These are phyloP conservation scores for Villa cingulata DNA, from an alignment of 2,888 invertebrate genomes.

Conservation along the genomic window DNA sequence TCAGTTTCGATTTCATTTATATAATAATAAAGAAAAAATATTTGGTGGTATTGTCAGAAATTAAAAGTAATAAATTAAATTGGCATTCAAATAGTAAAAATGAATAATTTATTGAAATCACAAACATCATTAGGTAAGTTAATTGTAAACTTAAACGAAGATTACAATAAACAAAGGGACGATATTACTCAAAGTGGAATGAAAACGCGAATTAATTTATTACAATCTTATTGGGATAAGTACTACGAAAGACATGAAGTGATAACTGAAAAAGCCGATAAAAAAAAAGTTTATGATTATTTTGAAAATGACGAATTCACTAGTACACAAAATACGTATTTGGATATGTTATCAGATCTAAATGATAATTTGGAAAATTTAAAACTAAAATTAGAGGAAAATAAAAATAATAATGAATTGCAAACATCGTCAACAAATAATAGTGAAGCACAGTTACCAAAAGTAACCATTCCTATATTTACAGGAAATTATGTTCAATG, in stretches of 20 bases:
- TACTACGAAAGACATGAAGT: neutral
- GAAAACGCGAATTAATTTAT: neutral
- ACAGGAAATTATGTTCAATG: neutral
- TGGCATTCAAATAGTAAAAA: too few relatives aligned
- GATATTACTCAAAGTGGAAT: neutral
- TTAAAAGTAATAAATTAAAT: too few relatives aligned
- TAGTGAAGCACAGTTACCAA: neutral
- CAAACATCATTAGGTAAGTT: too few relatives aligned
- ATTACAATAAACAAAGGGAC: too few relatives aligned
- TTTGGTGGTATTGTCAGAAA: too few relatives aligned
- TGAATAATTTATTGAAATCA: too few relatives aligned
- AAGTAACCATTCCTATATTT: neutral
- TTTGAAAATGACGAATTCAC: neutral
- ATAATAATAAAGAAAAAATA: too few relatives aligned
- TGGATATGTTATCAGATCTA: neutral
- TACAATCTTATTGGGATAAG: neutral
- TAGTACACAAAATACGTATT: neutral
- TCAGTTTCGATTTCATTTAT: too few relatives aligned
- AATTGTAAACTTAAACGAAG: too few relatives aligned
- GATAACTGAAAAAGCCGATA: neutral
- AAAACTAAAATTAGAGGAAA: too few relatives aligned
- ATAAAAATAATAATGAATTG: neutral
- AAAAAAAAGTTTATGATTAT: too few relatives aligned
- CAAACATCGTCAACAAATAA: neutral
- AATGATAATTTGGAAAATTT: too few relatives aligned